phyloP scores from a whole-genome alignment of 2,888 invertebrate genomes.

The Eupelmus urozonus region DNA sequence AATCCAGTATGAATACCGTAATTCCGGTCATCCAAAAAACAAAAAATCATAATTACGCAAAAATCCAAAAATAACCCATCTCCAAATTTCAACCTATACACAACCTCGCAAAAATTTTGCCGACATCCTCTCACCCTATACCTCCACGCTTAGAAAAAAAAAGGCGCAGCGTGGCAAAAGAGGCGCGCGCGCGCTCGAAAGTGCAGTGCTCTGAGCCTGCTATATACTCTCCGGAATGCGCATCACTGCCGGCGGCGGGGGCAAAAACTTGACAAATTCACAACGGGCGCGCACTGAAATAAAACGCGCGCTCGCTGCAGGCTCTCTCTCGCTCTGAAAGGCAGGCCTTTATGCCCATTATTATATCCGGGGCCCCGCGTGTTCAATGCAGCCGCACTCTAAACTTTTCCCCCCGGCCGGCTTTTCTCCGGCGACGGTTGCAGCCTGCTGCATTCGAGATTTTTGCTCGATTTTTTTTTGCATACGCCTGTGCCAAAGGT shows the following conservation, averaged over 20 bases:
- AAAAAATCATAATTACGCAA: too few species aligned
- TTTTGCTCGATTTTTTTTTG: neutral
- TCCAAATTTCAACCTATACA: too few species aligned
- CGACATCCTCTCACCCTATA: neutral
- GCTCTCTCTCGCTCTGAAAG: constrained; percentile 1
- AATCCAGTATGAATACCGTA: too few species aligned
- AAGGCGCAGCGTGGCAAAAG: too few species aligned
- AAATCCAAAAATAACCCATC: too few species aligned
- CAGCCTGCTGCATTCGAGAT: neutral
- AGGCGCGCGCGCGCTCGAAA: too few species aligned
- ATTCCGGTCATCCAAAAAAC: too few species aligned
- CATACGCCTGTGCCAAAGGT: neutral
- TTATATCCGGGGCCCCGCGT: constrained; percentile 14
- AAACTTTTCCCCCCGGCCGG: constrained; percentile 17
- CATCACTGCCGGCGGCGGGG: constrained; percentile 34
- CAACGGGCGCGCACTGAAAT: constrained; percentile 52
- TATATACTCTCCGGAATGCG: constrained; percentile 37
- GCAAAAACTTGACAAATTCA: constrained; percentile 55
- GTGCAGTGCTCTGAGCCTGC: neutral
- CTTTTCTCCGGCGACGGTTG: constrained; percentile 7
- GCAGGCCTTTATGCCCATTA: constrained; percentile 49
- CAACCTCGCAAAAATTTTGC: neutral
- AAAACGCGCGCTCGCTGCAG: constrained; percentile 7
- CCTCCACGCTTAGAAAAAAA: neutral
- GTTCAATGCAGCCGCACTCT: constrained; percentile 12